A percentile compares a stretch with the other conserved stretches of the same genome.
Evolutionary conservation across 2,113 vertebrate species (phyloP).

Genomic region (Dicentrarchus labrax): DNA sequence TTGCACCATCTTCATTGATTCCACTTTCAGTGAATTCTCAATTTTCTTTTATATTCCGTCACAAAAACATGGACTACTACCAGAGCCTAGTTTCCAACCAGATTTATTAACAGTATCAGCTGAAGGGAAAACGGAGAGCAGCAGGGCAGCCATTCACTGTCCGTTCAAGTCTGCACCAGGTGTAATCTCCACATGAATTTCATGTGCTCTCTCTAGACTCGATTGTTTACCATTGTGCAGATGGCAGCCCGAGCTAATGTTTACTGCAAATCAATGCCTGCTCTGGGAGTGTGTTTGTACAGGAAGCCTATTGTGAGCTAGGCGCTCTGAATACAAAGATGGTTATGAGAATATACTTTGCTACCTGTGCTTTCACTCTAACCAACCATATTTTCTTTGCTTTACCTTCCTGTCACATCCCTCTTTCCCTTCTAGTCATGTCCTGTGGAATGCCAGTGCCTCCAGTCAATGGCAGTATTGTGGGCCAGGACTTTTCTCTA

Average conservation of each 20-base stretch:
- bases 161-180: constrained; percentile 55
- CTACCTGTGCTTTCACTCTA: neutral
- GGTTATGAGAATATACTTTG: constrained; percentile 23
- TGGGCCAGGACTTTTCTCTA: constrained; percentile 94
- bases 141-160: constrained; percentile 38
- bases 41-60: constrained; percentile 21
- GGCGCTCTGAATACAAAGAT: constrained; percentile 46
- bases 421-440: constrained; percentile 84
- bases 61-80: constrained; percentile 10
- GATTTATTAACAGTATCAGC: constrained; percentile 24
- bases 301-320: constrained; percentile 42
- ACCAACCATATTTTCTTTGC: neutral
- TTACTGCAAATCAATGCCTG: constrained; percentile 58
- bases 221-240: constrained; percentile 67
- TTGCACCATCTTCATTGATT: neutral
- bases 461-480: constrained; percentile 91
- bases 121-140: constrained; percentile 25
- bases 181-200: constrained; percentile 73
- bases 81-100: constrained; percentile 16
- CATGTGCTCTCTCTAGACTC: constrained; percentile 48
- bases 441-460: constrained; percentile 94
- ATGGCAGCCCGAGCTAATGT: constrained; percentile 63
- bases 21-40: neutral
- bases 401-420: neutral
- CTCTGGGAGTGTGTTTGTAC: constrained; percentile 53